Conservation (phyloP, 2,113 vertebrate species). For the Irena cyanogastra region DNA sequence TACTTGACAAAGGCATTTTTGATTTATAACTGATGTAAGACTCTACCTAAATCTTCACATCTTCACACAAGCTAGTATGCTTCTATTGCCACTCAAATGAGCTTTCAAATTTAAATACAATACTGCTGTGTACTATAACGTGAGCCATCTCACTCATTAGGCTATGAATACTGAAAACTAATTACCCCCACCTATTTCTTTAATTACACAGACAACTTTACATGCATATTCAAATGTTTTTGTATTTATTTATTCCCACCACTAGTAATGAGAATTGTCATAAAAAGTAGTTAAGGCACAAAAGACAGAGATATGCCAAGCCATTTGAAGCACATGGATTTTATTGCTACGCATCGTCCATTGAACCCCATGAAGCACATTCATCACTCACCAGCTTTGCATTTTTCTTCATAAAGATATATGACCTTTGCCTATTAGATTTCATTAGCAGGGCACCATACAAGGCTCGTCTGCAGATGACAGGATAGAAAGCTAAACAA, state of each 20-base stretch:
- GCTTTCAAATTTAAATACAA: not conserved
- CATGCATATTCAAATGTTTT: not conserved
- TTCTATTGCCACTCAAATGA: not conserved
- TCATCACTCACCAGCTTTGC: conserved; percentile 76
- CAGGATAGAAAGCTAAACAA: conserved; percentile 79
- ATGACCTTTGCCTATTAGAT: conserved; percentile 85
- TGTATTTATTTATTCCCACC: conserved; percentile 22
- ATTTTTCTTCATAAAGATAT: conserved; percentile 84
- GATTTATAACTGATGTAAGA: not conserved
- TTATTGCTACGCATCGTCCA: conserved; percentile 70
- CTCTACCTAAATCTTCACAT: not conserved
- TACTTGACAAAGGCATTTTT: not conserved
- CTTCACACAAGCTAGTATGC: not conserved
- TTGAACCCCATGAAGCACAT: conserved; percentile 73
- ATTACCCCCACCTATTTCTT: not conserved
- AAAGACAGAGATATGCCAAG: conserved; percentile 44
- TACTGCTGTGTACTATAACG: not conserved
- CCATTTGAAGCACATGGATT: conserved; percentile 57
- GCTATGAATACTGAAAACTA: not conserved
- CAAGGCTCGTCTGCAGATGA: conserved; percentile 79
- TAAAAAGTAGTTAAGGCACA: conserved; percentile 20
- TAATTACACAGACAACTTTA: not conserved
- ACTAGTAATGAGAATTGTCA: conserved; percentile 22
- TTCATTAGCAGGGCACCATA: conserved; percentile 84
- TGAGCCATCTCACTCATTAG: not conserved